Evolutionary conservation across 1,140 invertebrate genomes (phyloP).

Genomic region (Atopsyche davidsoni): DNA sequence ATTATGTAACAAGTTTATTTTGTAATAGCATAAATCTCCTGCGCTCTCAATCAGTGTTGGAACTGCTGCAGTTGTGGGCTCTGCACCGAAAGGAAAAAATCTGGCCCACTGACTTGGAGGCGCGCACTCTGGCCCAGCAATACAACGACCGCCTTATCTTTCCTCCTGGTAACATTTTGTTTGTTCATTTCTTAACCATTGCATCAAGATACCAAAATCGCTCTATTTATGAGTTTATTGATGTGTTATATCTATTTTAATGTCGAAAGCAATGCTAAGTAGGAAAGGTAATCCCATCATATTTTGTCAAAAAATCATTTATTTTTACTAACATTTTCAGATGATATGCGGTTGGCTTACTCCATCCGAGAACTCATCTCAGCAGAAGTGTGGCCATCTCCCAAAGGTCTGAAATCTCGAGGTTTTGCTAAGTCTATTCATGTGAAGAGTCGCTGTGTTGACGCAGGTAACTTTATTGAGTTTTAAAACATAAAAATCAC

Average conservation of each 20-base stretch:
- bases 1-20: conserved; percentile 4
- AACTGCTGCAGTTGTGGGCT: conserved; percentile 58
- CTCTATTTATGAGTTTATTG: no score
- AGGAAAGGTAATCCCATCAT: no score
- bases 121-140: conserved; percentile 59
- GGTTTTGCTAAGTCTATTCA: conserved; percentile 65
- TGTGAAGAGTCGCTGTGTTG: conserved; percentile 85
- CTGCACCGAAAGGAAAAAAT: conserved; percentile 40
- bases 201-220: no score
- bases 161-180: conserved; percentile 65
- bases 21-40: conserved; percentile 83
- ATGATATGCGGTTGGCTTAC: conserved; percentile 73
- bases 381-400: conserved; percentile 67
- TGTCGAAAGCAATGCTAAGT: no score
- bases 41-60: conserved; percentile 66
- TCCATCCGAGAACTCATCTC: conserved; percentile 88
- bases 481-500: not conserved
- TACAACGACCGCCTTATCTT: conserved; percentile 85
- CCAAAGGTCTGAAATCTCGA: conserved; percentile 60
- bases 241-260: no score
- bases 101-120: conserved; percentile 49
- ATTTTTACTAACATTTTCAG: conserved; percentile 44
- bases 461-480: conserved; percentile 63
- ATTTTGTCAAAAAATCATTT: conserved; percentile 17
- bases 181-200: no score